phyloP scores from a whole-genome alignment of 2,888 invertebrate genomes.

The Lithosia quadra region DNA sequence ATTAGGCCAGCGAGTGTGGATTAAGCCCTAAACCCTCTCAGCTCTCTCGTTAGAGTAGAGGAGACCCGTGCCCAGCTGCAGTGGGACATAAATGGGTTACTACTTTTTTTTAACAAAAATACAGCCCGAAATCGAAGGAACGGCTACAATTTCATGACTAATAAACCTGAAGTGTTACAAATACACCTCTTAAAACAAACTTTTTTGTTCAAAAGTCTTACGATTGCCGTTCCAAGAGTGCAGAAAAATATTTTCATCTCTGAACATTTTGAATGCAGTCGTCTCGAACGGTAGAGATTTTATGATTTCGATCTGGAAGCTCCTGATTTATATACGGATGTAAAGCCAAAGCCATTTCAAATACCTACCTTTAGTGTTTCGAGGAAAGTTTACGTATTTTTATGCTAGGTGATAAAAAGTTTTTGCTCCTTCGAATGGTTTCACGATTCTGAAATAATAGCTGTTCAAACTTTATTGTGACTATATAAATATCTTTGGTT shows the following conservation, averaged over 20 bases:
- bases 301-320: conserved; percentile 8
- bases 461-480: not conserved
- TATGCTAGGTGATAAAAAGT: not conserved
- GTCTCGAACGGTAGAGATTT: not conserved
- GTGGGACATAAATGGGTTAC: no score
- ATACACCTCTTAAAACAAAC: conserved; percentile 1
- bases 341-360: not conserved
- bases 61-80: no score
- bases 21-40: no score
- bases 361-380: not conserved
- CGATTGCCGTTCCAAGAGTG: not conserved
- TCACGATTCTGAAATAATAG: not conserved
- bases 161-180: not conserved
- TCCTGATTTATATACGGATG: conserved; percentile 6
- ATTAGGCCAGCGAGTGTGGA: no score
- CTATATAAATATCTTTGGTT: not conserved
- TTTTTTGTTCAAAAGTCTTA: not conserved
- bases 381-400: not conserved
- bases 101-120: no score
- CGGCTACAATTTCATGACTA: not conserved
- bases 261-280: not conserved
- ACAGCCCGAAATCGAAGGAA: not conserved
- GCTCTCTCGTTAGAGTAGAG: no score
- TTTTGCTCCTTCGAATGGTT: not conserved
- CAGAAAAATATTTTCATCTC: conserved; percentile 11